Evolutionary conservation across 1,140 invertebrate genomes (phyloP).

Genomic region (Prorops nasuta): DNA sequence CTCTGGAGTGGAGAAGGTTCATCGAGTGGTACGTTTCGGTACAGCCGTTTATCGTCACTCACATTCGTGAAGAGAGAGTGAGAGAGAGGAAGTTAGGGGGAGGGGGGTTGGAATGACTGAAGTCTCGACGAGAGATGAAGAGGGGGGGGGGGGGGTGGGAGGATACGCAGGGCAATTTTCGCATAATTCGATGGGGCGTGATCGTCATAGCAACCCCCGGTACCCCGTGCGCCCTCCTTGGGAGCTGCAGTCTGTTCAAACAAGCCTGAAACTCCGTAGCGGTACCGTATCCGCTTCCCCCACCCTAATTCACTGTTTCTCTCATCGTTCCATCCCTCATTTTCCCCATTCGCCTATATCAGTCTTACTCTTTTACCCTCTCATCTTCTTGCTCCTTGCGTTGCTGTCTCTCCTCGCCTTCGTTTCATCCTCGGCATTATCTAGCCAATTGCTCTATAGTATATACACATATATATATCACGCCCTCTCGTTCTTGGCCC

Average conservation of each 20-base stretch:
- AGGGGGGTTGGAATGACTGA: conserved; percentile 22
- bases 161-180: conserved; percentile 54
- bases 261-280: conserved; percentile 42
- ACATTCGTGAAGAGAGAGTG: conserved; percentile 33
- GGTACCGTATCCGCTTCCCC: conserved; percentile 16
- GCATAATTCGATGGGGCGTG: conserved; percentile 55
- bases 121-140: conserved; percentile 27
- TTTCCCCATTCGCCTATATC: background rate
- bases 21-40: conserved; percentile 42
- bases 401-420: conserved; percentile 9
- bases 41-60: conserved; percentile 46
- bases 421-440: conserved; percentile 14
- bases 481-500: too few relatives aligned
- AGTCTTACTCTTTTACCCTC: conserved; percentile 1
- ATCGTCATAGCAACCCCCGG: conserved; percentile 56
- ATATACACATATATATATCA: too few relatives aligned
- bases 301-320: background rate
- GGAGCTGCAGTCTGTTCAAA: conserved; percentile 52
- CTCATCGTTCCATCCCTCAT: conserved; percentile 7
- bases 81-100: conserved; percentile 18
- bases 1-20: conserved; percentile 35
- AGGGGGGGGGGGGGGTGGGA: conserved; percentile 20
- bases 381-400: conserved; percentile 3
- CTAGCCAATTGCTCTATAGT: too few relatives aligned
- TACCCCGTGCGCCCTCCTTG: conserved; percentile 36